phyloP scores from a whole-genome alignment of 2,113 vertebrate genomes.

The Bos taurus region ARS-UCD2.0 NC_037328.1:35755501-35756000 shows the following conservation, averaged over 20 bases:
- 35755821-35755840: not conserved
- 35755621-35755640: too few species aligned
- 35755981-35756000: not conserved
- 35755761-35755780: not conserved
- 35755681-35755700: too few species aligned
- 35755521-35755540: too few species aligned
- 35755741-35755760: not conserved
- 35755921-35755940: not conserved
- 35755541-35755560: too few species aligned
- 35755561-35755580: too few species aligned
- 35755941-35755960: not conserved
- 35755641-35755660: too few species aligned
- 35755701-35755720: too few species aligned
- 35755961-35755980: not conserved
- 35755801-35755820: not conserved
- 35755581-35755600: fast-evolving
- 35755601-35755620: too few species aligned
- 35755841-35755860: not conserved
- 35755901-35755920: not conserved
- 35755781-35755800: fast-evolving
- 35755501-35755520: too few species aligned
- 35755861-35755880: not conserved
- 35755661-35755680: too few species aligned
- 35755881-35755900: not conserved
- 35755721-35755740: not conserved